Evolutionary conservation across 2,113 vertebrate genomes (phyloP).

Genomic region (Oriolus oriolus): DNA sequence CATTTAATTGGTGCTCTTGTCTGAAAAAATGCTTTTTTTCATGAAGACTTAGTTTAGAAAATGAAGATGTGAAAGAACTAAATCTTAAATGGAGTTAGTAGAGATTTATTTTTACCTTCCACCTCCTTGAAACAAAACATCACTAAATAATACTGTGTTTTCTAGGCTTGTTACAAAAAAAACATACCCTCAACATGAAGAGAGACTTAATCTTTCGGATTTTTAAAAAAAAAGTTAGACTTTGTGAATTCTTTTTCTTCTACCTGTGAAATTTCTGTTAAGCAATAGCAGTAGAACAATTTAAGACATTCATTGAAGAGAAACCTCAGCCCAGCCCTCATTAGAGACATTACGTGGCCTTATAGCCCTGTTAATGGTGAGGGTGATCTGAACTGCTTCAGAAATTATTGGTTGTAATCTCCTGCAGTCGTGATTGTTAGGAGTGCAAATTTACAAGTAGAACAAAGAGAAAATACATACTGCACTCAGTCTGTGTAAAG

Average conservation of each 20-base stretch:
- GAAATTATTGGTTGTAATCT: background rate
- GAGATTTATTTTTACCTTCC: background rate
- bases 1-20: background rate
- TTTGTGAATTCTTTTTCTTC: background rate
- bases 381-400: background rate
- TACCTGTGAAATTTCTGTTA: background rate
- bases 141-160: background rate
- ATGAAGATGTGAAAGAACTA: background rate
- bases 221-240: background rate
- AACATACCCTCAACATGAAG: background rate
- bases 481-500: background rate
- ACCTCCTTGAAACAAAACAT: background rate
- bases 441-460: background rate
- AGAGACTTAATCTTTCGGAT: background rate
- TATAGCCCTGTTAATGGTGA: background rate
- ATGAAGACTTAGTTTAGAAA: background rate
- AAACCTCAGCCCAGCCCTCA: background rate
- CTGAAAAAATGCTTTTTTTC: background rate
- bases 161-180: background rate
- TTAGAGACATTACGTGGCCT: accelerated
- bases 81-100: background rate
- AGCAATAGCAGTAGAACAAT: background rate
- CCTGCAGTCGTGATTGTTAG: background rate
- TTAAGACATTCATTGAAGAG: background rate
- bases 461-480: background rate